Evolutionary conservation across 2,113 vertebrate species (phyloP).

Genomic region (Engystomops pustulosus): DNA sequence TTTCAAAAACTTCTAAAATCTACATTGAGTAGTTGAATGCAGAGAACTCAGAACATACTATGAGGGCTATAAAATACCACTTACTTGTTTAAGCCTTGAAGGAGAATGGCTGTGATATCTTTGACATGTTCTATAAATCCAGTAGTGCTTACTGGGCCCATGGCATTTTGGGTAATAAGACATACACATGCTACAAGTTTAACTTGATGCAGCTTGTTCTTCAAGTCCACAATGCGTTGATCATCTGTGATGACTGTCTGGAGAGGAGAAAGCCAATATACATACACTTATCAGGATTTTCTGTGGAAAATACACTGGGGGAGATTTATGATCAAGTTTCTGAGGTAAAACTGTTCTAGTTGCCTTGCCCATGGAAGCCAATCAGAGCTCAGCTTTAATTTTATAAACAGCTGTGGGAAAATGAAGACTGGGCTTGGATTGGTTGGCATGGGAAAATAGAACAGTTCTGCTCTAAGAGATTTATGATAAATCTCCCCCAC

Average conservation of each 20-base stretch:
- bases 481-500: no score
- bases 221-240: constrained; percentile 82
- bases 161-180: constrained; percentile 84
- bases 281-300: no score
- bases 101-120: constrained; percentile 81
- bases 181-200: constrained; percentile 84
- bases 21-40: background rate
- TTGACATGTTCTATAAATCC: constrained; percentile 81
- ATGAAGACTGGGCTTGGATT: no score
- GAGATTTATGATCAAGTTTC: no score
- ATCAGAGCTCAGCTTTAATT: no score
- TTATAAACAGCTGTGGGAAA: no score
- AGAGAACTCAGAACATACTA: background rate
- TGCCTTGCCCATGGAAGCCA: no score
- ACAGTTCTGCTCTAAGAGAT: no score
- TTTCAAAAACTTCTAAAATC: background rate
- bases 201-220: constrained; percentile 79
- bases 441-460: no score
- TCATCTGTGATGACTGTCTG: constrained; percentile 91
- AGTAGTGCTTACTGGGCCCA: constrained; percentile 80
- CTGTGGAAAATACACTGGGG: background rate
- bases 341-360: no score
- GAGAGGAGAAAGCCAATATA: constrained; percentile 38
- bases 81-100: constrained; percentile 90
- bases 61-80: constrained; percentile 48